These are phyloP conservation scores for Eleginops maclovinus DNA, from an alignment of 2,113 vertebrate genomes.

Conservation along the genomic window DNA sequence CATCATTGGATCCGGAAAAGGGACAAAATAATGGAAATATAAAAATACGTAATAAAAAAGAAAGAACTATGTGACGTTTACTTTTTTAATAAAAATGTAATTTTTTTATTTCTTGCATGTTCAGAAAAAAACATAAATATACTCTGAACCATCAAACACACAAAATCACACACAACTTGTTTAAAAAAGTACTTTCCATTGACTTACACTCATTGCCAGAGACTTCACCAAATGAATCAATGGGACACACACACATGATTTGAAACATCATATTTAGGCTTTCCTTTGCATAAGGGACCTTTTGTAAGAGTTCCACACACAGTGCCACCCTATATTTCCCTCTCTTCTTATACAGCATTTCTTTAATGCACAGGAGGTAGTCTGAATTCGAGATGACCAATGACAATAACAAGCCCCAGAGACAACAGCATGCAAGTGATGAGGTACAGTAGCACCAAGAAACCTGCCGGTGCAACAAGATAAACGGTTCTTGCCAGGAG, in stretches of 20 bases:
- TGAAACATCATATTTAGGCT: neutral
- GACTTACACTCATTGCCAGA: neutral
- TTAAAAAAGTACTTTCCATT: neutral
- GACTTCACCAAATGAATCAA: neutral
- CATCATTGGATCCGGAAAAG: neutral
- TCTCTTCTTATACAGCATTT: neutral
- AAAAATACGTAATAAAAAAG: too few relatives aligned
- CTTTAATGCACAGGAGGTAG: constrained; percentile 2
- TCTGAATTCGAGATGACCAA: constrained; percentile 19
- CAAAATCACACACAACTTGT: neutral
- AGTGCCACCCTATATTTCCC: neutral
- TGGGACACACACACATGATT: neutral
- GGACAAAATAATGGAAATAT: neutral
- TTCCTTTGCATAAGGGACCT: neutral
- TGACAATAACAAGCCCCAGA: neutral
- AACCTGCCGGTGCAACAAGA: constrained; percentile 11
- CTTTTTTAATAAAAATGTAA: too few relatives aligned
- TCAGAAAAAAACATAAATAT: too few relatives aligned
- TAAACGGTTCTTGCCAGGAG: constrained; percentile 13
- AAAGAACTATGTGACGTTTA: too few relatives aligned
- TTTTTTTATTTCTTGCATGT: too few relatives aligned
- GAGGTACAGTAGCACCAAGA: constrained; percentile 2
- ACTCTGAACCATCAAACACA: neutral
- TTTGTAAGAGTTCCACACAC: neutral
- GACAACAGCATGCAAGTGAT: constrained; percentile 11